Evolutionary conservation across 1,140 invertebrate genomes (phyloP), one percentile per base, ranked within the genome.

Genomic region (Monomorium pharaonis): DNA sequence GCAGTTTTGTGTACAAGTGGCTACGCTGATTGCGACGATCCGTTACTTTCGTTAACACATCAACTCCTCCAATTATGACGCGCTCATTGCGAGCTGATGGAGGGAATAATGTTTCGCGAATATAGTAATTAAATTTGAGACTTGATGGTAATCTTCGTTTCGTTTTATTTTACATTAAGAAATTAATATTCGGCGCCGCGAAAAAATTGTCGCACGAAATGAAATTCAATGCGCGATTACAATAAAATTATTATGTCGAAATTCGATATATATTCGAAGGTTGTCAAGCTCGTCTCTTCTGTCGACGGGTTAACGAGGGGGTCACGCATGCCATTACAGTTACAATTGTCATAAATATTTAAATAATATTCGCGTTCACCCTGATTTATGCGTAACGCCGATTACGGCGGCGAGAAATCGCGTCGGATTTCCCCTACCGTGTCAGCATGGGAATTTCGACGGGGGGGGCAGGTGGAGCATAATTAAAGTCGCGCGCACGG

Each of bases 401-500:
- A 42, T 83, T 67, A 47, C 56, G 42, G 42, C 63, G 42, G 77
- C 78, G 78, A 86, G 60, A 76, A 86, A 76, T 86, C 85, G 18
- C 80, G 58, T 37, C 37, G 42, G 56, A 70, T 78, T 87, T 74
- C 76, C 78, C 51, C 51, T n/a, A 47, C 24, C 51, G 37, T n/a
- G 77, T 21, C 37, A 18, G n/a, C 63, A 87, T 83, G 89, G 76
- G 70, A 89, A 89, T 90, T 75, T 88, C 58, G 56, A 83, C 54
- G 7, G 69, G 14, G 69, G 14, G 44, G 47, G 80, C 84, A 84
- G 81, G 90, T 90, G 88, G 60, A 86, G 30, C 72, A 65, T 87
- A 88, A 90, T 92, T 92, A 91, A 88, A 67, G 67, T 30, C 49
- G 51, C 42, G 54, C 49, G 54, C n/a, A 60, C 67, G 75, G 47